A percentile compares a stretch with the other conserved stretches of the same genome.
Conservation (phyloP, 2,888 invertebrate genomes). For the Anodontia alba region DNA sequence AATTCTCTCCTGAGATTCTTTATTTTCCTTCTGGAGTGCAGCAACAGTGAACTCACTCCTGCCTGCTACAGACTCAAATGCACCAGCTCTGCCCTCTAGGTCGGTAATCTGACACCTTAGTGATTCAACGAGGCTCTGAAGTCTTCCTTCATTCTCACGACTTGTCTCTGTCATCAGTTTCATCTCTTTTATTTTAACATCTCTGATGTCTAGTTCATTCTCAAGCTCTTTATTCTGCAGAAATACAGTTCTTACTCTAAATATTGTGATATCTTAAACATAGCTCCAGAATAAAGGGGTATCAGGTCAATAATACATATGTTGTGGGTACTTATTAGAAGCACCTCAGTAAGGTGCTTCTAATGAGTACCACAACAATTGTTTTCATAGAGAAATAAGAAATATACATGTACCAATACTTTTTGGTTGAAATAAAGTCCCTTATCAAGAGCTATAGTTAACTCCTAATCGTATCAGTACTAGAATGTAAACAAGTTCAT, state of each 20-base stretch:
- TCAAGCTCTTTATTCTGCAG: constrained; percentile 76
- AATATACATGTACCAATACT: no score
- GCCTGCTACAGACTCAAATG: constrained; percentile 79
- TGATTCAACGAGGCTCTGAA: constrained; percentile 73
- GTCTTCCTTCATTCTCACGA: constrained; percentile 79
- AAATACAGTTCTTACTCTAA: background rate
- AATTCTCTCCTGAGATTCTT: constrained; percentile 80
- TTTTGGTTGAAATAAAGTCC: no score
- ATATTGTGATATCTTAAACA: no score
- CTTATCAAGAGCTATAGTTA: no score
- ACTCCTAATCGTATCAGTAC: no score
- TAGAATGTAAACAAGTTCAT: no score
- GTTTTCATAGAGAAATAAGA: no score
- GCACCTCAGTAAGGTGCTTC: no score
- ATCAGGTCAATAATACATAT: background rate
- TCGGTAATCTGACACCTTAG: constrained; percentile 78
- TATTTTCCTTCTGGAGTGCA: constrained; percentile 81
- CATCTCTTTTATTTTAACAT: constrained; percentile 81
- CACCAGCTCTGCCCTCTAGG: constrained; percentile 77
- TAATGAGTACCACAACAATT: no score
- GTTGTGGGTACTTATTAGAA: no score
- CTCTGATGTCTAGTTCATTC: constrained; percentile 80
- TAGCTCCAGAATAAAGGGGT: no score
- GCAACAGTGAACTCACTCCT: constrained; percentile 81
- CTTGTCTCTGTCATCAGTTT: constrained; percentile 77